Conservation (phyloP, 1,140 invertebrate species). For the Rhynchophorus ferrugineus region DNA sequence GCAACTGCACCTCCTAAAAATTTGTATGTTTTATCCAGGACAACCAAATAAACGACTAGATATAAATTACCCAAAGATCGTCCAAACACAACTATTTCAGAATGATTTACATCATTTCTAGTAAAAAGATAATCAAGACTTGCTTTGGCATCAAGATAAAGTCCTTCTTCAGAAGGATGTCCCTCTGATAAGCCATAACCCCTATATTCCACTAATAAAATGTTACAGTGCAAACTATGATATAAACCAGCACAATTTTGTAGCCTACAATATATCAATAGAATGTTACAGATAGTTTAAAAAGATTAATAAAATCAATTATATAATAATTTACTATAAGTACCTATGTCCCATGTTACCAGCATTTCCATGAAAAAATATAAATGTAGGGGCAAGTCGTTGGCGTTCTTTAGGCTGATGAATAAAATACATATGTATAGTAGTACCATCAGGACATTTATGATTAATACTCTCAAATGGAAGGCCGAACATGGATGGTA, state of each 20-base stretch:
- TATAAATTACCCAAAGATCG: constrained; percentile 66
- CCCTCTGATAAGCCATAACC: constrained; percentile 93
- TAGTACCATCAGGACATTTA: constrained; percentile 68
- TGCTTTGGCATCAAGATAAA: constrained; percentile 81
- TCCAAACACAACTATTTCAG: constrained; percentile 87
- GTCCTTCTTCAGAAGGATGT: constrained; percentile 73
- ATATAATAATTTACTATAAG: neutral
- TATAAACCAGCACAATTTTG: constrained; percentile 73
- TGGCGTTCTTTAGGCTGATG: constrained; percentile 62
- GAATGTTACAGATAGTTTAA: neutral
- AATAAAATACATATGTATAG: constrained; percentile 81
- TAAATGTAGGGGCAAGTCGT: constrained; percentile 63
- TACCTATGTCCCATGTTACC: constrained; percentile 85
- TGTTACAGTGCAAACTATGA: constrained; percentile 72
- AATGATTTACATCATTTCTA: constrained; percentile 73
- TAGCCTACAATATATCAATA: constrained; percentile 42
- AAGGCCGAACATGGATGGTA: constrained; percentile 73
- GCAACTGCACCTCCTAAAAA: constrained; percentile 39
- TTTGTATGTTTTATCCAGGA: neutral
- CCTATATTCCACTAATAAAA: constrained; percentile 86
- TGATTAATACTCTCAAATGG: constrained; percentile 79
- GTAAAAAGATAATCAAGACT: constrained; percentile 77
- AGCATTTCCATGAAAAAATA: constrained; percentile 94
- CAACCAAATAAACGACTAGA: constrained; percentile 4
- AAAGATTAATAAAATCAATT: neutral